These are phyloP conservation scores for Argentina silus DNA, from an alignment of 2,797 vertebrate species.

Conservation along the genomic window DNA sequence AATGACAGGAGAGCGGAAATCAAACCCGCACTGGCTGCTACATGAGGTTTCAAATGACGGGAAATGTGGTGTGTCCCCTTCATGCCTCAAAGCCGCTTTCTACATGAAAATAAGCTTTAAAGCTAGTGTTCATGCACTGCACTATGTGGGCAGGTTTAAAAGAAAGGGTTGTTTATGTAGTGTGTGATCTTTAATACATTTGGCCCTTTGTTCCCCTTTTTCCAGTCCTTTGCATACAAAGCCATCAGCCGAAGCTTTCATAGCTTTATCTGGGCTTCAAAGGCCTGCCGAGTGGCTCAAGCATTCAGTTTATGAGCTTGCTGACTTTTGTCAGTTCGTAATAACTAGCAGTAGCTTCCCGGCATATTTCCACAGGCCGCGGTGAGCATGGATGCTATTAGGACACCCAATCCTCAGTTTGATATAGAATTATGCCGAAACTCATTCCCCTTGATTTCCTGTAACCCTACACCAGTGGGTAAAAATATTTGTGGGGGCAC, in stretches of 20 bases:
- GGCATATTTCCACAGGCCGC: slow-evolving; percentile 64
- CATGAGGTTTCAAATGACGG: slow-evolving; percentile 71
- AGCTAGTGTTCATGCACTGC: slow-evolving; percentile 1
- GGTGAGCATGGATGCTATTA: slow-evolving; percentile 72
- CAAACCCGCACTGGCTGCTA: slow-evolving; percentile 63
- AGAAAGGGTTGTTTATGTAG: neutral
- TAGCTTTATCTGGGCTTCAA: slow-evolving; percentile 13
- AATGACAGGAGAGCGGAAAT: slow-evolving; percentile 65
- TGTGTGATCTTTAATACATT: neutral
- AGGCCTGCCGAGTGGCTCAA: slow-evolving; percentile 10
- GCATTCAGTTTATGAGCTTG: slow-evolving; percentile 26
- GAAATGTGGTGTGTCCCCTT: slow-evolving; percentile 41
- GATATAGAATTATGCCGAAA: slow-evolving; percentile 84
- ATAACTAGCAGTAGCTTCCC: slow-evolving; percentile 52
- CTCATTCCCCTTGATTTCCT: slow-evolving; percentile 91
- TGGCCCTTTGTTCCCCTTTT: neutral
- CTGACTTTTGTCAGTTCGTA: slow-evolving; percentile 46
- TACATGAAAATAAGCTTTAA: neutral
- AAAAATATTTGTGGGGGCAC: slow-evolving; percentile 92
- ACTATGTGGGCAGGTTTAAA: neutral
- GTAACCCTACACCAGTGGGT: slow-evolving; percentile 93
- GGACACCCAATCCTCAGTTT: slow-evolving; percentile 78
- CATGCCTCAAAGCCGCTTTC: slow-evolving; percentile 23
- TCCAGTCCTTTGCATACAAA: neutral
- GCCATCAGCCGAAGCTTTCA: slow-evolving; percentile 1